Evolutionary conservation across 2,888 invertebrate genomes (phyloP).

Genomic region (Hyppa rectilinea): DNA sequence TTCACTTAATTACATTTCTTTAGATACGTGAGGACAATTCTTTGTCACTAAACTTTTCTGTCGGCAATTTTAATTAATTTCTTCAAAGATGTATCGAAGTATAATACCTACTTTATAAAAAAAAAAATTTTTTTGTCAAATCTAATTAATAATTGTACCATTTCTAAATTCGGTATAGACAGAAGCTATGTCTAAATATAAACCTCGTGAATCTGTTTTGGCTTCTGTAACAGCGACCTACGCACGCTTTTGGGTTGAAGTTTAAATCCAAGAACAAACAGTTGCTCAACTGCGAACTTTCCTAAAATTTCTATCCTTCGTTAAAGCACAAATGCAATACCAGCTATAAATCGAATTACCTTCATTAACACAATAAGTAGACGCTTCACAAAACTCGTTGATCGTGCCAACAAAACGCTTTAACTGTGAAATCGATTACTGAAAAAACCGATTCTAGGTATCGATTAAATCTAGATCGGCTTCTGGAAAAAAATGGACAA

Average conservation of each 20-base stretch:
- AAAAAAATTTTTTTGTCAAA: neutral
- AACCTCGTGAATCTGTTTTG: neutral
- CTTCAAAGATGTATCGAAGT: neutral
- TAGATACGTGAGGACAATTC: constrained; percentile 25
- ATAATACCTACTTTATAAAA: neutral
- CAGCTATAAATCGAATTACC: constrained; percentile 54
- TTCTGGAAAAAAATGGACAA: constrained; percentile 17
- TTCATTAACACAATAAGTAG: constrained; percentile 60
- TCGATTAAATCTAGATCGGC: constrained; percentile 48
- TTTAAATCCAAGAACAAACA: constrained; percentile 42
- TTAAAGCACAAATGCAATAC: constrained; percentile 51
- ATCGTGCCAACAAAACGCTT: constrained; percentile 50
- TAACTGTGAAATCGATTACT: constrained; percentile 44
- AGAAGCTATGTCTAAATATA: neutral
- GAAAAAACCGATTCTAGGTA: constrained; percentile 31
- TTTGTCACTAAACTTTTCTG: constrained; percentile 4
- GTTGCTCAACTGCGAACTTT: constrained; percentile 41
- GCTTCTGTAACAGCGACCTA: constrained; percentile 28
- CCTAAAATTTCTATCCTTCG: constrained; percentile 43
- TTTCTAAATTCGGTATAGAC: neutral
- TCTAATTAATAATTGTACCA: neutral
- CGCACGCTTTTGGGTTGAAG: constrained; percentile 46
- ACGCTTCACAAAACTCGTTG: constrained; percentile 42
- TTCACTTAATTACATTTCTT: constrained; percentile 47
- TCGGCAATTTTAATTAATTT: constrained; percentile 8